phyloP scores from a whole-genome alignment of 2,797 vertebrate species.

The Halcyon chelicuti region DNA sequence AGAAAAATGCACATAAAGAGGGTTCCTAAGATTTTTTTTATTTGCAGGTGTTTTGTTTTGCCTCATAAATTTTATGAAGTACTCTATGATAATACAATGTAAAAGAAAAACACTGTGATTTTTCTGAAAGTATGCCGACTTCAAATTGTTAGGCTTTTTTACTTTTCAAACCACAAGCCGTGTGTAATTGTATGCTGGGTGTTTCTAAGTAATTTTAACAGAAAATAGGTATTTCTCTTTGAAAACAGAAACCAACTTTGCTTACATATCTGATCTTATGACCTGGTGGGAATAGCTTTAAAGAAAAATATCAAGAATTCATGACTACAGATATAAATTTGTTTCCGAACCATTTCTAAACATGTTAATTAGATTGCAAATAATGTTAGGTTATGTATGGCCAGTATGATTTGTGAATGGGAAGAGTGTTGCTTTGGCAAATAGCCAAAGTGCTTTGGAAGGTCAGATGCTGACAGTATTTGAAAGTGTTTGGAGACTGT shows the following conservation, averaged over 20 bases:
- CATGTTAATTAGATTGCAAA: slow-evolving; percentile 1
- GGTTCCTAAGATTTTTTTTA: background rate
- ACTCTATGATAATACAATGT: background rate
- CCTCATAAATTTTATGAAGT: background rate
- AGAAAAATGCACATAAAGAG: background rate
- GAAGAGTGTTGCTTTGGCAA: slow-evolving; percentile 4
- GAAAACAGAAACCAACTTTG: background rate
- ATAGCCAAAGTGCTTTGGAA: slow-evolving; percentile 29
- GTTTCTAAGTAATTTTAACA: background rate
- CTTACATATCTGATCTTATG: background rate
- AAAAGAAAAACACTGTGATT: background rate
- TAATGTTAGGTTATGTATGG: background rate
- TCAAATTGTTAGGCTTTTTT: background rate
- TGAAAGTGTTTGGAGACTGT: background rate
- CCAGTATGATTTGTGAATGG: background rate
- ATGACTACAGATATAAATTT: background rate
- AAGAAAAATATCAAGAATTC: background rate
- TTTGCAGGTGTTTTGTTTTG: background rate
- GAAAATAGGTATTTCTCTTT: background rate
- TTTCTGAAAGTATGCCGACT: background rate
- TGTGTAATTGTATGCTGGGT: background rate
- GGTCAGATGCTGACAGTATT: background rate
- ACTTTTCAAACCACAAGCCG: background rate
- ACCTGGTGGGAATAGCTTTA: background rate
- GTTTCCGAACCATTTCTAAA: background rate